Evolutionary conservation across 30 jellyfish, hydroid and myxozoan genomes (phyloP).

Genomic region (Turritopsis rubra): DNA sequence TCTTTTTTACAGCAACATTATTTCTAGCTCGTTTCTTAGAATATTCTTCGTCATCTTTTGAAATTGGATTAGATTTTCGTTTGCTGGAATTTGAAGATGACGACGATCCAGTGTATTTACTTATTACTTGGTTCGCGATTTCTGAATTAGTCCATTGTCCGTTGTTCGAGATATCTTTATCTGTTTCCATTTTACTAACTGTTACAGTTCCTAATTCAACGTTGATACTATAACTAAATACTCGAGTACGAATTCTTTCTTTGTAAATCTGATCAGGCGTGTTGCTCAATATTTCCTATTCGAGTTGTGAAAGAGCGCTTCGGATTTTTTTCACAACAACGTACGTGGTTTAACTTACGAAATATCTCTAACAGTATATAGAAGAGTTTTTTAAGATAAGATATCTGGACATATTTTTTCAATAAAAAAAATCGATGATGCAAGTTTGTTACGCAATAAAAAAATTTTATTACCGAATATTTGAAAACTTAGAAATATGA

Average conservation of each 20-base stretch:
- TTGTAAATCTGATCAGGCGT: constrained; percentile 1
- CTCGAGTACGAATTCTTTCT: neutral
- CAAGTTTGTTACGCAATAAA: constrained; percentile 15
- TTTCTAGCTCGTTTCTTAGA: constrained; percentile 72
- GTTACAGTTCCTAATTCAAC: neutral
- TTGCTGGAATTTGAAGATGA: constrained; percentile 16
- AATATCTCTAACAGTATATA: neutral
- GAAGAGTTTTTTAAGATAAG: neutral
- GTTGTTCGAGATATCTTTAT: neutral
- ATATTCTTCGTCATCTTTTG: constrained; percentile 60
- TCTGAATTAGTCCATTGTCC: constrained; percentile 31
- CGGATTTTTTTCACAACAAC: constrained; percentile 11
- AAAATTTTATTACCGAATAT: neutral
- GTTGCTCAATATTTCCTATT: constrained; percentile 13
- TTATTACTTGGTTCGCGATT: constrained; percentile 31
- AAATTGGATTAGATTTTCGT: constrained; percentile 22
- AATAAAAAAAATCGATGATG: constrained; percentile 17
- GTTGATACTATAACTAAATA: neutral
- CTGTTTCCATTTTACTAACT: neutral
- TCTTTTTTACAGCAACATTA: constrained; percentile 83
- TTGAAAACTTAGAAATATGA: neutral
- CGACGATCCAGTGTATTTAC: constrained; percentile 29
- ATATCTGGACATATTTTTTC: neutral
- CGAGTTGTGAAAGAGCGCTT: neutral
- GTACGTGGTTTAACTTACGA: neutral